Evolutionary conservation across 2,888 invertebrate genomes (phyloP).

Genomic region (Epinotia bilunana): DNA sequence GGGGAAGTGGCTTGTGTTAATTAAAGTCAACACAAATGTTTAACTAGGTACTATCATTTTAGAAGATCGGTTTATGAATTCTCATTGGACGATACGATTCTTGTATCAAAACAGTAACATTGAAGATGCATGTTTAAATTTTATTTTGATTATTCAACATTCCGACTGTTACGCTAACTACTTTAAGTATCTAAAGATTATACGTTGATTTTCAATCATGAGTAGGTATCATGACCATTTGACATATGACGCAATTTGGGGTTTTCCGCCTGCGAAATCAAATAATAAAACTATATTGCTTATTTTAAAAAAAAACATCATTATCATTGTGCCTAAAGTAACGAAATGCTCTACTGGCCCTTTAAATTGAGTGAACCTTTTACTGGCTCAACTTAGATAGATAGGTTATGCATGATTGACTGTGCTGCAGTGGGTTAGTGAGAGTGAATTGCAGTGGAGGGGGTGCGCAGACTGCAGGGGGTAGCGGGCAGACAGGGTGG

Average conservation of each 20-base stretch:
- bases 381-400: constrained; percentile 72
- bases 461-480: constrained; percentile 54
- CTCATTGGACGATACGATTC: background rate
- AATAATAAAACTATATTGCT: background rate
- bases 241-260: constrained; percentile 29
- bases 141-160: background rate
- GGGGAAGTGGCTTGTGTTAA: constrained; percentile 12
- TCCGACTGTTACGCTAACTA: background rate
- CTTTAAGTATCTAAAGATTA: background rate
- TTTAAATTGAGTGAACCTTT: constrained; percentile 9
- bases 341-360: background rate
- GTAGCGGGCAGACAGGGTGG: constrained; percentile 72
- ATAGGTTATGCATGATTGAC: constrained; percentile 79
- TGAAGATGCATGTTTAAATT: background rate
- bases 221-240: background rate
- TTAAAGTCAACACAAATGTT: constrained; percentile 21
- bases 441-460: constrained; percentile 80
- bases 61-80: constrained; percentile 4
- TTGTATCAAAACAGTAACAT: background rate
- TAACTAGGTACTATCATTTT: constrained; percentile 1
- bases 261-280: background rate
- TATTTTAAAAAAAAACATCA: too few species aligned
- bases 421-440: constrained; percentile 84
- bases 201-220: background rate
- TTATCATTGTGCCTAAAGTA: background rate